Evolutionary conservation across 2,113 vertebrate genomes (phyloP).

Genomic region (Piprites chloris): DNA sequence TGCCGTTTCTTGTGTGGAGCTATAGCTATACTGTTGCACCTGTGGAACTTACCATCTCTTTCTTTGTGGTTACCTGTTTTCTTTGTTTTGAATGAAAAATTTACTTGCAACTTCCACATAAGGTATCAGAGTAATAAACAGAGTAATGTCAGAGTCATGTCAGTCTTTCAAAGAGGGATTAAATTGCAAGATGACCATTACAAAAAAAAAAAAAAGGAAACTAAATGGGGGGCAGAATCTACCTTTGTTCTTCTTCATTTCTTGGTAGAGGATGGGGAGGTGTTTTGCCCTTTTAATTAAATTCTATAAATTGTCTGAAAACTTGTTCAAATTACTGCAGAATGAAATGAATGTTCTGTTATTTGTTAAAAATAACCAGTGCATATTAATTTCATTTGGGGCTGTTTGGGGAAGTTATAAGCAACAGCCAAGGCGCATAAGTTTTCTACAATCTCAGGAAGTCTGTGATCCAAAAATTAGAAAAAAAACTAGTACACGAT

Average conservation of each 20-base stretch:
- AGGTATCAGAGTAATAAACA: background rate
- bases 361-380: background rate
- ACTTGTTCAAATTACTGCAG: background rate
- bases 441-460: background rate
- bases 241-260: background rate
- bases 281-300: background rate
- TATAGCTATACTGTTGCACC: background rate
- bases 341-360: background rate
- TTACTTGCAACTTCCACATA: background rate
- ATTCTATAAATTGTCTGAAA: background rate
- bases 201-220: background rate
- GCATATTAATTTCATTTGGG: background rate
- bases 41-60: background rate
- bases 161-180: background rate
- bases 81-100: background rate
- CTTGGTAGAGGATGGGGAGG: background rate
- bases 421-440: background rate
- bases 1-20: background rate
- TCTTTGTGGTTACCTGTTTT: background rate
- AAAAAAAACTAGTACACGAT: background rate
- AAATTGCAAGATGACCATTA: background rate
- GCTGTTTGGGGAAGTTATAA: background rate
- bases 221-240: background rate
- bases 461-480: background rate
- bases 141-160: background rate